A percentile compares a stretch with the other conserved stretches of the same genome.
Evolutionary conservation across 2,888 invertebrate genomes (phyloP).

Genomic region (Lacanobia oleracea): DNA sequence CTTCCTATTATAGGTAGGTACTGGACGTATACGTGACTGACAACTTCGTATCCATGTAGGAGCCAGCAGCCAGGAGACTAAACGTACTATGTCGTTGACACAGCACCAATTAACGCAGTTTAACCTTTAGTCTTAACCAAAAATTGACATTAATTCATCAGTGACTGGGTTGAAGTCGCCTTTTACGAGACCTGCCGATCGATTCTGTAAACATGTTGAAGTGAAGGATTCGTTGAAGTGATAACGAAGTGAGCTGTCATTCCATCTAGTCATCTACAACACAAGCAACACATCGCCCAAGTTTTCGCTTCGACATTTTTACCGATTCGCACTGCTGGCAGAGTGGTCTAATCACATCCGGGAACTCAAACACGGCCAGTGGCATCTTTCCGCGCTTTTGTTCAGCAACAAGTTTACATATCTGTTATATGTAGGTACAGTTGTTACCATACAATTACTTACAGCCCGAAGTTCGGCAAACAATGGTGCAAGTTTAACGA

Average conservation of each 20-base stretch:
- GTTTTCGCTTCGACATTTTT: no score
- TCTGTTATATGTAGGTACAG: slow-evolving; percentile 28
- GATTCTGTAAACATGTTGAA: no score
- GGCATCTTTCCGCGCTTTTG: slow-evolving; percentile 20
- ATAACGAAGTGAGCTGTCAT: no score
- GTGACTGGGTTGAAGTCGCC: not conserved
- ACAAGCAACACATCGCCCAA: no score
- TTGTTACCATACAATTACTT: slow-evolving; percentile 42
- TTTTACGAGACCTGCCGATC: not conserved
- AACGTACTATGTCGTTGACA: not conserved
- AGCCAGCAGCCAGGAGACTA: no score
- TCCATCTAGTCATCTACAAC: no score
- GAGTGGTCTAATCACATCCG: not conserved
- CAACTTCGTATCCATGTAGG: not conserved
- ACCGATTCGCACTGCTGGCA: no score
- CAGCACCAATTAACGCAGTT: not conserved
- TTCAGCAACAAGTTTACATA: slow-evolving; percentile 16
- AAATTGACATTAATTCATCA: not conserved
- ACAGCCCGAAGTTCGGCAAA: slow-evolving; percentile 44
- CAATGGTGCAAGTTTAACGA: slow-evolving; percentile 55
- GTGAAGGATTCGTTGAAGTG: no score
- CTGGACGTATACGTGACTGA: not conserved
- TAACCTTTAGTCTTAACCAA: not conserved
- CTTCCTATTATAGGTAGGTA: no score
- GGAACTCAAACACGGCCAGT: not conserved